Conservation (phyloP, 23 tunicate genomes). For the Aplidium turbinatum region DNA sequence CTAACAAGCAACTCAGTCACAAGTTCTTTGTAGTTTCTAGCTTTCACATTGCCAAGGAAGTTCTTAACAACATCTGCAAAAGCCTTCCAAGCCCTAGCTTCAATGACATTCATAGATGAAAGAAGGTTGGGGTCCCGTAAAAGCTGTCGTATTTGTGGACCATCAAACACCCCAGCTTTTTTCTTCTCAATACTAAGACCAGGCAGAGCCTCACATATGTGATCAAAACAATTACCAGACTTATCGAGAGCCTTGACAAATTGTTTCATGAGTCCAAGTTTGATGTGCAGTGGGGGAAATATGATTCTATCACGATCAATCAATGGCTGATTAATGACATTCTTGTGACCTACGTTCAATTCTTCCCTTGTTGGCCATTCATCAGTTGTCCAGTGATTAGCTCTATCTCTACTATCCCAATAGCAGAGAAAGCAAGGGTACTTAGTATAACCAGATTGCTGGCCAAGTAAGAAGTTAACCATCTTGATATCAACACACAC, state of each 20-base stretch:
- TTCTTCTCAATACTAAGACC: slow-evolving; percentile 11
- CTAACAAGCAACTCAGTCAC: slow-evolving; percentile 9
- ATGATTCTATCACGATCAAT: slow-evolving; percentile 13
- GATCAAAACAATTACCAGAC: slow-evolving; percentile 23
- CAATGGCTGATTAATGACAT: slow-evolving; percentile 13
- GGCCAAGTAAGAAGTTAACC: slow-evolving; percentile 4
- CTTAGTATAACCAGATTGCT: slow-evolving; percentile 20
- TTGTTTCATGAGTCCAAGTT: slow-evolving; percentile 22
- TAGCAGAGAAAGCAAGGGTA: slow-evolving; percentile 20
- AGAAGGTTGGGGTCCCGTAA: slow-evolving; percentile 2
- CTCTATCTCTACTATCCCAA: slow-evolving; percentile 32
- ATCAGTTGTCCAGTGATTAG: slow-evolving; percentile 6
- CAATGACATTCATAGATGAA: slow-evolving; percentile 5
- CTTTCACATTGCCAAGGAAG: neutral
- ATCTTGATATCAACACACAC: slow-evolving; percentile 10
- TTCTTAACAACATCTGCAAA: slow-evolving; percentile 4
- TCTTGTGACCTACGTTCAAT: slow-evolving; percentile 23
- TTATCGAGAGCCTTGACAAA: slow-evolving; percentile 23
- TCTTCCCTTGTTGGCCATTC: slow-evolving; percentile 16
- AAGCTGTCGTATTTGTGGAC: slow-evolving; percentile 5
- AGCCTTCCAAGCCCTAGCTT: slow-evolving; percentile 17
- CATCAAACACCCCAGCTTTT: slow-evolving; percentile 30
- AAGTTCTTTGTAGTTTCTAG: neutral
- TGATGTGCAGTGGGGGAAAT: slow-evolving; percentile 25
- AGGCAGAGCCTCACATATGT: slow-evolving; percentile 10